Percentiles rank a stretch among this genome's conserved stretches.
Evolutionary conservation across 2,888 invertebrate genomes (phyloP).

Genomic region (Torymus tubicola): DNA sequence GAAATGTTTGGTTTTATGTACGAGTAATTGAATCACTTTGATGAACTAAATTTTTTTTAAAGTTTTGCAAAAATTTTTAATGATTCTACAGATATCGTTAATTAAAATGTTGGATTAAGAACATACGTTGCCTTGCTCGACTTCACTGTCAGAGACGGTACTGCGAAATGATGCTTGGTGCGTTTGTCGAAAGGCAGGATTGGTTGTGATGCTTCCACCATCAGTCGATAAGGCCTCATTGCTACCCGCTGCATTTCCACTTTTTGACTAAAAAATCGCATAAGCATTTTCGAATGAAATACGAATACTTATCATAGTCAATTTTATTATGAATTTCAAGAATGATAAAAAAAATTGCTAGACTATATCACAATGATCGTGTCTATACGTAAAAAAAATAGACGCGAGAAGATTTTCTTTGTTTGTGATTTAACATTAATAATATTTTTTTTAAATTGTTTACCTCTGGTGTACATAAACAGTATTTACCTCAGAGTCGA

Average conservation of each 20-base stretch:
- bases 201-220: conserved; percentile 89
- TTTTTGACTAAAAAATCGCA: conserved; percentile 65
- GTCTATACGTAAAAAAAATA: neutral
- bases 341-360: no score
- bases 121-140: conserved; percentile 92
- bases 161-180: conserved; percentile 88
- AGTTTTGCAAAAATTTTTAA: no score
- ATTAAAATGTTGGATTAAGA: neutral
- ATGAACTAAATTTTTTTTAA: no score
- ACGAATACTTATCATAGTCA: no score
- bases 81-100: no score
- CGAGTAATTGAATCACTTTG: no score
- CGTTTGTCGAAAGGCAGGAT: conserved; percentile 85
- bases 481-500: conserved; percentile 87
- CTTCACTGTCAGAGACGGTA: conserved; percentile 96
- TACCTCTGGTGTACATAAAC: neutral
- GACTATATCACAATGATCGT: no score
- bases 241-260: conserved; percentile 70
- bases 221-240: conserved; percentile 78
- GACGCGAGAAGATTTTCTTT: neutral
- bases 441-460: neutral
- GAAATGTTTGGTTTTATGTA: no score
- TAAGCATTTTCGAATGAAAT: no score
- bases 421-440: neutral
- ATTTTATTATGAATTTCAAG: no score